A percentile compares a stretch with the other conserved stretches of the same genome.
phyloP scores from a whole-genome alignment of 2,113 vertebrate species.

The Vicugna pacos region DNA sequence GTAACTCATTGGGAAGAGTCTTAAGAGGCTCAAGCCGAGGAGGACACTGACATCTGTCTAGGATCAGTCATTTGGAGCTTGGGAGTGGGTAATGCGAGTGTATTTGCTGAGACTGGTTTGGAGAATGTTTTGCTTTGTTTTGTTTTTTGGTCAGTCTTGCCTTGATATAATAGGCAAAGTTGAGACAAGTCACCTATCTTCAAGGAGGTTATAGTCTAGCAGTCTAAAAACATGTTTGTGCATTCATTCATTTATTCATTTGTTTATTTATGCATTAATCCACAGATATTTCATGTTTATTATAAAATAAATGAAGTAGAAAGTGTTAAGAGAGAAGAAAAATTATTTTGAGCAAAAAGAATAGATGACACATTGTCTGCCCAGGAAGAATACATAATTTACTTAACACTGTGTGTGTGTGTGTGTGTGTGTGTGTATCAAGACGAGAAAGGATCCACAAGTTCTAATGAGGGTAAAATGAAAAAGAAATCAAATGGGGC shows the following conservation, averaged over 20 bases:
- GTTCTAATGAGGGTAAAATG: background rate
- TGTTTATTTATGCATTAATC: slow-evolving; percentile 47
- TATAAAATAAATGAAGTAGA: background rate
- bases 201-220: background rate
- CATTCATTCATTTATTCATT: background rate
- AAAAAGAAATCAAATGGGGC: background rate
- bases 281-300: background rate
- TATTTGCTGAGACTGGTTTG: background rate
- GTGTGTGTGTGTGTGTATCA: background rate
- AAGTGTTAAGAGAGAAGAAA: background rate
- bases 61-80: background rate
- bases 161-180: background rate
- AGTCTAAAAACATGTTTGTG: background rate
- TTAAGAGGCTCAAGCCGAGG: background rate
- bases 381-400: background rate
- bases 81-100: background rate
- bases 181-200: background rate
- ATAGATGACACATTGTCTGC: background rate
- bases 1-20: background rate
- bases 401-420: background rate
- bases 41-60: background rate
- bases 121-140: background rate
- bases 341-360: background rate
- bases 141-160: background rate
- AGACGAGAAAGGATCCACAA: background rate